Base-by-base conservation (phyloP, 2,113 vertebrate genomes). In the Toxotes jaculatrix region DNA sequence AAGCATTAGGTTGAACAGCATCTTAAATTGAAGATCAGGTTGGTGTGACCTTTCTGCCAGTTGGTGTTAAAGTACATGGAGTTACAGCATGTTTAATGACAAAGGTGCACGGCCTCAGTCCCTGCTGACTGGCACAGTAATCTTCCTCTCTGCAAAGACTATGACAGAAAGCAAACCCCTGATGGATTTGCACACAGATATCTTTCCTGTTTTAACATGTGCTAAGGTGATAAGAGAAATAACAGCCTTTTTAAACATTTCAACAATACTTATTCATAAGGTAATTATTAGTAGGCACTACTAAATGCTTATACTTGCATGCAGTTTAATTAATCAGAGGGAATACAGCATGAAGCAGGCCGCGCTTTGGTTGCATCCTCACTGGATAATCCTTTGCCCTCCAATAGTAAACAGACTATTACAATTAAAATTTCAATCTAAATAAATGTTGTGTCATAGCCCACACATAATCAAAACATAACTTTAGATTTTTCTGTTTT, bases 41-140 rank as follows among this genome's bases (percentile, higher is more conserved):
- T 43, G 77, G 74, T 81, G 62, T 90, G 88, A 92, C 89, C 83
- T 93, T 93, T 85, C 89, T 89, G 90, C 87, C 89, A 91, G 82
- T 86, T 79, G 87, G 64, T 83, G 84, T 88, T 91, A 90, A 53
- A 84, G 77, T 68, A 71, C 85, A 78, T 49, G 49, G 65, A 71
- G 76, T 63, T 49, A 73, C 31, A 81, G 57, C 27, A 65, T 70
- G 84, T 71, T 59, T 68, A 56, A 76, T 80, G 77, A 70, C 42
- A 53, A 82, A 75, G 73, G 79, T 77, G 60, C 74, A 76, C 16
- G 17, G n/a, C 57, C 42, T 74, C 43, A 9, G 75, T 77, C 78
- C 66, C 77, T 56, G 63, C 65, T 77, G 75, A 80, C 69, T 65
- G 75, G 43, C 69, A 88, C 71, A 53, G 56, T 79, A 79, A 85